Conservation (phyloP, 2,888 invertebrate species). For the Axea sp. region DNA sequence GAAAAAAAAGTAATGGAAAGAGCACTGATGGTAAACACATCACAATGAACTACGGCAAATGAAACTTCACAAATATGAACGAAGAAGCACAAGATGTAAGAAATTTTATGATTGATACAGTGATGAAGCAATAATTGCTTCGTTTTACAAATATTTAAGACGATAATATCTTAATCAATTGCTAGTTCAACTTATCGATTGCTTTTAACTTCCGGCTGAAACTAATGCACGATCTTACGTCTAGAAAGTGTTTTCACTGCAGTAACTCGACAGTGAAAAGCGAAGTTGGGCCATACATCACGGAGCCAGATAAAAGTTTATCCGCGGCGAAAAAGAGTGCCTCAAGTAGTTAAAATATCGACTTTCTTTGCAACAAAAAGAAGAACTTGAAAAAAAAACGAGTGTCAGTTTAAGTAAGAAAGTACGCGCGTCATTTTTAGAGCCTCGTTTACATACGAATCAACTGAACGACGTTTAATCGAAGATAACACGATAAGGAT, state of each 20-base stretch:
- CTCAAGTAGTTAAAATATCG: conserved; percentile 63
- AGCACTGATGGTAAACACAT: no score
- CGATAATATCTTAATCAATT: conserved; percentile 44
- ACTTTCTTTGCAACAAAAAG: conserved; percentile 53
- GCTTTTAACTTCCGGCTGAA: conserved; percentile 35
- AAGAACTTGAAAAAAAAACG: conserved; percentile 15
- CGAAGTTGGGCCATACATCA: conserved; percentile 63
- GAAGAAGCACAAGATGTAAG: no score
- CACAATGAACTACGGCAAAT: no score
- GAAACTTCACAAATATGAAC: no score
- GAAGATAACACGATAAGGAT: conserved; percentile 57
- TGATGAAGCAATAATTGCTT: no score
- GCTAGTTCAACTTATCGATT: conserved; percentile 42
- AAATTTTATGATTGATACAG: no score
- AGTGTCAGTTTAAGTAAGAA: conserved; percentile 31
- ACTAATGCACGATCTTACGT: conserved; percentile 62
- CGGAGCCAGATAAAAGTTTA: conserved; percentile 63
- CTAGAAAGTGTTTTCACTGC: conserved; percentile 64
- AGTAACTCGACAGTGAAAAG: conserved; percentile 62
- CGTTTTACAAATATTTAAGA: no score
- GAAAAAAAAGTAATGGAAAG: no score
- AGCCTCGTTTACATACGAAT: conserved; percentile 39
- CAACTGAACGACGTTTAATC: conserved; percentile 41
- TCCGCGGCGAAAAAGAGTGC: conserved; percentile 61
- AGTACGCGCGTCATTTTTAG: conserved; percentile 39